Evolutionary conservation across 2,797 vertebrate genomes (phyloP).

Genomic region (Myioborus melanocephalus): DNA sequence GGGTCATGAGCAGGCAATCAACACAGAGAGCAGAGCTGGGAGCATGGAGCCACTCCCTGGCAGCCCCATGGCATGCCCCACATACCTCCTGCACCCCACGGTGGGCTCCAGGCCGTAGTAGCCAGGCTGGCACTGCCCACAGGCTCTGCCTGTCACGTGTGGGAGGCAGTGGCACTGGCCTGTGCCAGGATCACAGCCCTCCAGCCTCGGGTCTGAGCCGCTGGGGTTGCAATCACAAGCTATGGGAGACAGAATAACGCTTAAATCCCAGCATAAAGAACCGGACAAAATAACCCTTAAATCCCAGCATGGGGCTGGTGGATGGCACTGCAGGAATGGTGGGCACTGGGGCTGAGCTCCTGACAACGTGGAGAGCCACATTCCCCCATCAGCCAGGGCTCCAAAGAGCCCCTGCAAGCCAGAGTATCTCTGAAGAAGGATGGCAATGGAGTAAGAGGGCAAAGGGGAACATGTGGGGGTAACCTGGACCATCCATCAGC

Average conservation of each 20-base stretch:
- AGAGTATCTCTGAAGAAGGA: neutral
- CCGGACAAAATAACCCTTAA: neutral
- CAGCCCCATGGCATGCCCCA: rapidly evolving
- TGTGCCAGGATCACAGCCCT: constrained; percentile 78
- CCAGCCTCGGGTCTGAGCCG: constrained; percentile 71
- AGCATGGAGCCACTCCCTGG: rapidly evolving
- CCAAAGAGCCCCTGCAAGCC: neutral
- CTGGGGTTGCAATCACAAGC: constrained; percentile 81
- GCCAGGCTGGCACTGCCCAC: constrained; percentile 80
- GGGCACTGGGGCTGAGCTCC: rapidly evolving
- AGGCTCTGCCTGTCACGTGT: constrained; percentile 82
- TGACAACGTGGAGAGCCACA: rapidly evolving
- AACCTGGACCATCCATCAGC: neutral
- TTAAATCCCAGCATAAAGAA: neutral
- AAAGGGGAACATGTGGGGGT: neutral
- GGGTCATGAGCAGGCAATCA: rapidly evolving
- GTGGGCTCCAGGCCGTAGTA: constrained; percentile 82
- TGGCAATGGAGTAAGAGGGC: neutral
- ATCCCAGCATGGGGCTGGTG: neutral
- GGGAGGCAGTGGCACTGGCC: constrained; percentile 86
- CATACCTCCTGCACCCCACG: constrained; percentile 85
- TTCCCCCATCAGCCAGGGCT: neutral
- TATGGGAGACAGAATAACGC: neutral
- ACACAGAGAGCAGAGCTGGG: neutral
- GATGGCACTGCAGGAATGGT: neutral